Percentiles rank a stretch among this genome's conserved stretches.
phyloP scores from a whole-genome alignment of 2,113 vertebrate species.

The Scortum barcoo region DNA sequence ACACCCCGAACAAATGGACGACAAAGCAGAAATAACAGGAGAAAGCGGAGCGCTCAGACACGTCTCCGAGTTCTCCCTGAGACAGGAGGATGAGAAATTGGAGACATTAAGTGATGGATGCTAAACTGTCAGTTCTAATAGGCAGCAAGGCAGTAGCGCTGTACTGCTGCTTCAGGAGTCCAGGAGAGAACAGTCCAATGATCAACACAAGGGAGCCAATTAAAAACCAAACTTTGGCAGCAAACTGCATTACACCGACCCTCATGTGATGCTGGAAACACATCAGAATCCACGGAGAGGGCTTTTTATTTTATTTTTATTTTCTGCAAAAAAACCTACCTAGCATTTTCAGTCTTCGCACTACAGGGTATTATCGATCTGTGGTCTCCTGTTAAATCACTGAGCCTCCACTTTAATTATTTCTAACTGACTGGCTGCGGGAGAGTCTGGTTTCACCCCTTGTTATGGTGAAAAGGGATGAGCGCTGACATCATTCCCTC shows the following conservation, averaged over 20 bases:
- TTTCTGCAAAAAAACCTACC: constrained; percentile 57
- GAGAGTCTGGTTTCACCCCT: constrained; percentile 66
- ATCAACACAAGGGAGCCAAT: constrained; percentile 85
- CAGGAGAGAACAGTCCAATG: constrained; percentile 76
- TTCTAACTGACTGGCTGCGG: constrained; percentile 65
- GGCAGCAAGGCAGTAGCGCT: constrained; percentile 63
- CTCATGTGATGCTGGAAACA: constrained; percentile 77
- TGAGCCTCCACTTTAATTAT: constrained; percentile 73
- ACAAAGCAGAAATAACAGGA: constrained; percentile 56
- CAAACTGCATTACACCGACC: constrained; percentile 66
- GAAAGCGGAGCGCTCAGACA: constrained; percentile 21
- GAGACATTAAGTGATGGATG: constrained; percentile 75
- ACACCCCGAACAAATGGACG: constrained; percentile 55
- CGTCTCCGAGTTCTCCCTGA: constrained; percentile 31
- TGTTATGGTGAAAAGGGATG: constrained; percentile 67
- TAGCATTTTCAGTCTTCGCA: constrained; percentile 63
- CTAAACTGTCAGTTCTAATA: constrained; percentile 83
- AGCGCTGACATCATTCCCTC: constrained; percentile 68
- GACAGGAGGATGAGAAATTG: constrained; percentile 66
- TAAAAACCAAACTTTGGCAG: constrained; percentile 83
- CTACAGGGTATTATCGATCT: constrained; percentile 72
- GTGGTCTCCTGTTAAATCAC: constrained; percentile 74
- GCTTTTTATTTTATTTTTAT: constrained; percentile 68
- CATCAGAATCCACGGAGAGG: constrained; percentile 73
- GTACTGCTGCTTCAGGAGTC: constrained; percentile 71